phyloP scores from a whole-genome alignment of 1,140 invertebrate species.

The Philopotamus ludificatus region DNA sequence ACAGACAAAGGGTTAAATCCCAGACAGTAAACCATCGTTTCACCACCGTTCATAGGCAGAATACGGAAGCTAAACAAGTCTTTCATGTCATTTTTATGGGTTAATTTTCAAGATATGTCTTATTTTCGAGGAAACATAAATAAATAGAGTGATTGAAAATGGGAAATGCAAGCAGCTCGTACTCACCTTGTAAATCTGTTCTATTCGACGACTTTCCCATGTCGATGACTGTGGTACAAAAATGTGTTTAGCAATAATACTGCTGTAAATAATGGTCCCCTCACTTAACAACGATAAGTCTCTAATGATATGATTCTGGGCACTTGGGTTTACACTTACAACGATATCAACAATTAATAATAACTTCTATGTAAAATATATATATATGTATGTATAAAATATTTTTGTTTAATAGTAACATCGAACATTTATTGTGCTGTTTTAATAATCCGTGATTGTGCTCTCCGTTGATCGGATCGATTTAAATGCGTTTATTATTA shows the following conservation, averaged over 20 bases:
- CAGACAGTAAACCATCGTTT: too few relatives aligned
- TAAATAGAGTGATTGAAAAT: too few relatives aligned
- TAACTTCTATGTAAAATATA: too few relatives aligned
- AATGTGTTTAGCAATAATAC: not conserved
- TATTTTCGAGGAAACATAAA: too few relatives aligned
- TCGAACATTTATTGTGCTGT: not conserved
- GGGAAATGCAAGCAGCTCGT: too few relatives aligned
- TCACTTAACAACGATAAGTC: constrained; percentile 1
- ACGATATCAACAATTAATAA: not conserved
- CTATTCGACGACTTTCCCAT: constrained; percentile 58
- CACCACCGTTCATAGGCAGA: too few relatives aligned
- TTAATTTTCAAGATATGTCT: too few relatives aligned
- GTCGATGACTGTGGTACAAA: constrained; percentile 43
- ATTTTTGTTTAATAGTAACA: not conserved
- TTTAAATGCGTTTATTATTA: not conserved
- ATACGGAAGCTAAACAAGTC: too few relatives aligned
- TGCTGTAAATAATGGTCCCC: not conserved
- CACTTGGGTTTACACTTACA: not conserved
- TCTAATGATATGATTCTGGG: constrained; percentile 1
- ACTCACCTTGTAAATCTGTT: constrained; percentile 58
- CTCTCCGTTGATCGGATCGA: not conserved
- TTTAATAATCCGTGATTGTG: constrained; percentile 9
- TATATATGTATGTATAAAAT: not conserved
- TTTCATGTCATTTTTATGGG: too few relatives aligned
- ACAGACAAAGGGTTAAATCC: too few relatives aligned